A percentile compares a stretch with the other conserved stretches of the same genome.
Evolutionary conservation across 2,888 invertebrate genomes (phyloP).

Genomic region (Shargacucullia verbasci): DNA sequence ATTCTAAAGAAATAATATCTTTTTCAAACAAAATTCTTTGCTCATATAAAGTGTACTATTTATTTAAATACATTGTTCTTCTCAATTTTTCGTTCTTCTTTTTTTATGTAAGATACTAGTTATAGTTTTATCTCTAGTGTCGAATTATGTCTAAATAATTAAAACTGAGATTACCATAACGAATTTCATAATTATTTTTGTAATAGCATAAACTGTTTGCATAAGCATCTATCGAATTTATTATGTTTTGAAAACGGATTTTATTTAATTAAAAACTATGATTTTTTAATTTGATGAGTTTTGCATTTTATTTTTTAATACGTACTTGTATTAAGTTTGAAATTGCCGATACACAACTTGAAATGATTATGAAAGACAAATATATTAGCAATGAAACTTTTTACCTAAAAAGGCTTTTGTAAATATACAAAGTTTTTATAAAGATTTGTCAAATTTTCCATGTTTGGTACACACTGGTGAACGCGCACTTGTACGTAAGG

Average conservation of each 20-base stretch:
- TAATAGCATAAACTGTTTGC: slow-evolving; percentile 36
- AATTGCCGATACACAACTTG: slow-evolving; percentile 9
- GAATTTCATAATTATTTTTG: slow-evolving; percentile 59
- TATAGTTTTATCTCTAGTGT: slow-evolving; percentile 13
- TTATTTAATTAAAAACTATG: slow-evolving; percentile 57
- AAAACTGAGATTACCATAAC: slow-evolving; percentile 66
- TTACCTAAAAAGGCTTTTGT: slow-evolving; percentile 1
- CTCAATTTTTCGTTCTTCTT: too few relatives aligned
- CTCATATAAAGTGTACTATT: too few relatives aligned
- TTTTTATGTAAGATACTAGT: too few relatives aligned
- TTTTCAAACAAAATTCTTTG: too few relatives aligned
- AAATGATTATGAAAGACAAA: not conserved
- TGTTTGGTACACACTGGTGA: too few relatives aligned
- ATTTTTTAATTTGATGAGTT: slow-evolving; percentile 53
- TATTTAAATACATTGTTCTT: not conserved
- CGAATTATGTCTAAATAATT: slow-evolving; percentile 36
- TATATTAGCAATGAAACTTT: not conserved
- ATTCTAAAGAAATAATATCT: too few relatives aligned
- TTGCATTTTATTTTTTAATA: slow-evolving; percentile 55
- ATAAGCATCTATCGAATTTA: slow-evolving; percentile 56
- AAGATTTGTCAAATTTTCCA: too few relatives aligned
- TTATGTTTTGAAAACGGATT: slow-evolving; percentile 51
- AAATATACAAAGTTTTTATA: not conserved
- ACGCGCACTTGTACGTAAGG: too few relatives aligned
- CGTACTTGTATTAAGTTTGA: slow-evolving; percentile 3